These are phyloP conservation scores for Charadrius vociferus DNA, from an alignment of 2,113 vertebrate genomes.

Conservation along the genomic window DNA sequence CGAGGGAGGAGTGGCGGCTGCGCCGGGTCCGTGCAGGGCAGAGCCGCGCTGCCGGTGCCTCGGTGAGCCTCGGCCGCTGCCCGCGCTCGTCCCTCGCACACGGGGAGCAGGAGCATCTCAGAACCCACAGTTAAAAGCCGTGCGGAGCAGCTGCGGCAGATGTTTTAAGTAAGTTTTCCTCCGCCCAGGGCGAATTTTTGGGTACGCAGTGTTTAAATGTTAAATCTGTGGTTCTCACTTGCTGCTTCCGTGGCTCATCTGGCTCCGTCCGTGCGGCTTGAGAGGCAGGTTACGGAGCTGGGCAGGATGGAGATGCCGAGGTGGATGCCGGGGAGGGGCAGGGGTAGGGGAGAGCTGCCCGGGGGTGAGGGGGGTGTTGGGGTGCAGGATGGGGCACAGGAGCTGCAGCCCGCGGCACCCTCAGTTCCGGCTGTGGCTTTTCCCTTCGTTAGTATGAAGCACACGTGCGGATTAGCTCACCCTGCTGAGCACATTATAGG, in stretches of 20 bases:
- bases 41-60: neutral
- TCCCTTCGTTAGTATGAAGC: neutral
- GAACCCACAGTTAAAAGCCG: neutral
- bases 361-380: rapidly evolving
- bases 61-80: rapidly evolving
- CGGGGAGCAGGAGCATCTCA: neutral
- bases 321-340: rapidly evolving
- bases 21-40: neutral
- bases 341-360: rapidly evolving
- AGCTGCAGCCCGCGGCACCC: neutral
- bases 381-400: neutral
- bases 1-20: neutral
- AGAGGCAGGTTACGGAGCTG: neutral
- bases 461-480: neutral
- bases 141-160: neutral
- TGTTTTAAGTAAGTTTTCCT: neutral
- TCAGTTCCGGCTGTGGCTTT: neutral
- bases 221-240: neutral
- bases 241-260: rapidly evolving
- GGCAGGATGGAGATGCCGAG: neutral
- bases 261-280: neutral
- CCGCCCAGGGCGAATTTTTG: neutral
- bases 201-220: neutral
- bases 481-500: neutral
- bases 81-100: neutral